Base-by-base conservation (phyloP, 2,113 vertebrate species). In the rat (Rattus norvegicus) region DNA sequence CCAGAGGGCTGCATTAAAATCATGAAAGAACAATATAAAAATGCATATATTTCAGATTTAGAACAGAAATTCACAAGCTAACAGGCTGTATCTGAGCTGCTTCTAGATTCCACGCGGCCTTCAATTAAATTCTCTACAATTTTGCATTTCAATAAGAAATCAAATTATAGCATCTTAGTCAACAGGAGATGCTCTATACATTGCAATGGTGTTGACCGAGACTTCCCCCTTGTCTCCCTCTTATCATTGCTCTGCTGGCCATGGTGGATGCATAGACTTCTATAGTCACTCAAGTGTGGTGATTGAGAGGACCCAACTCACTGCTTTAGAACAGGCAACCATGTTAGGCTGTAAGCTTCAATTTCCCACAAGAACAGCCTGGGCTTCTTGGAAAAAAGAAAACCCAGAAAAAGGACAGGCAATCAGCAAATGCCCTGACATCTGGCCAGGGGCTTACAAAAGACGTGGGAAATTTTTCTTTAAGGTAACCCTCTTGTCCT, bases 81-180 rank as follows among this genome's bases (percentile, higher is more conserved):
- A 88, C 39, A 28, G 30, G 7, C 8, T 87, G 79, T 79, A 75
- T 28, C 1, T 90, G 12, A 43, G 22, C 2, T 8, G 10, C 30
- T 1, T n/a, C 5, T 47, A 49, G 39, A 20, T 39, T 83, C 1
- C 17, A 22, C 30, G 24, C 30, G 61, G 0, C 2, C 2, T 39
- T 20, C 6, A 61, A 70, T 20, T 39, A 84, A 54, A 13, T 36
- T 52, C 19, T n/a, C 19, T 47, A 67, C 30, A 87, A n/a, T 54
- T 86, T 49, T 86, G 1, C 17, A 49, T 86, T 70, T 36, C 19
- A n/a, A 70, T 69, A n/a, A 69, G 19, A 10, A 52, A 70, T 87
- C 30, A 24, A 69, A 52, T 13, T 13, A 9, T 86, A 47, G 33
- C 26, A 52, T 65, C 26, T 86, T 75, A 16, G 0, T 76, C 16